Conservation (phyloP, 1,140 invertebrate genomes). For the Formica exsecta region DNA sequence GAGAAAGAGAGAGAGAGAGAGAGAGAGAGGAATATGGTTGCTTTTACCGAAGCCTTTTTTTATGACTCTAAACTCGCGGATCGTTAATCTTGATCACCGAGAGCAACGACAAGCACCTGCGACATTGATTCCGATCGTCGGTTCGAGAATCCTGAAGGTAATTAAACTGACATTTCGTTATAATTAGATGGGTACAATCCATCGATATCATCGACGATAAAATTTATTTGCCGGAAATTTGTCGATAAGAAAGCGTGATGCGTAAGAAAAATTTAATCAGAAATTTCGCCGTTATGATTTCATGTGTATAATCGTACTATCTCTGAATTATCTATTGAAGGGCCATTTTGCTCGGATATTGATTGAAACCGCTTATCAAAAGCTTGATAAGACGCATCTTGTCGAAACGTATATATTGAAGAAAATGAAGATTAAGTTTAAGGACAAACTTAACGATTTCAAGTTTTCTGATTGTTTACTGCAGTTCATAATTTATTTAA, state of each 20-base stretch:
- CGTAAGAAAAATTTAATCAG: not conserved
- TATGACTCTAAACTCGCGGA: conserved; percentile 50
- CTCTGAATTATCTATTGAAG: not conserved
- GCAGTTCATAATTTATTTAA: too few species aligned
- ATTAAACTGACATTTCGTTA: conserved; percentile 51
- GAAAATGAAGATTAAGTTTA: not conserved
- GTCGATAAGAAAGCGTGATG: not conserved
- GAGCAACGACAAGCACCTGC: not conserved
- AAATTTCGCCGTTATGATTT: not conserved
- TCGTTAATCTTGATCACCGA: conserved; percentile 60
- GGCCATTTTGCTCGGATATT: not conserved
- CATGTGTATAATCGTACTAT: not conserved
- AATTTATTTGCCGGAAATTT: not conserved
- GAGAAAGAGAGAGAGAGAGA: not conserved
- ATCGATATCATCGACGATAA: not conserved
- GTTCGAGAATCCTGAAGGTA: not conserved
- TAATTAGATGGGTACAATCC: not conserved
- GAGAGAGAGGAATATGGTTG: not conserved
- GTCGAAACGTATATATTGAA: not conserved
- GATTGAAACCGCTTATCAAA: conserved; percentile 22
- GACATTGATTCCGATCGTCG: conserved; percentile 39
- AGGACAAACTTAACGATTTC: not conserved
- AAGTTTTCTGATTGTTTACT: not conserved
- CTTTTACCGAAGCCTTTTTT: conserved; percentile 12
- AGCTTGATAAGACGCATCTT: conserved; percentile 5